Evolutionary conservation across 2,113 vertebrate genomes (phyloP), one percentile per base, ranked within the genome.

Genomic region (Poeciliopsis turrubarensis): DNA sequence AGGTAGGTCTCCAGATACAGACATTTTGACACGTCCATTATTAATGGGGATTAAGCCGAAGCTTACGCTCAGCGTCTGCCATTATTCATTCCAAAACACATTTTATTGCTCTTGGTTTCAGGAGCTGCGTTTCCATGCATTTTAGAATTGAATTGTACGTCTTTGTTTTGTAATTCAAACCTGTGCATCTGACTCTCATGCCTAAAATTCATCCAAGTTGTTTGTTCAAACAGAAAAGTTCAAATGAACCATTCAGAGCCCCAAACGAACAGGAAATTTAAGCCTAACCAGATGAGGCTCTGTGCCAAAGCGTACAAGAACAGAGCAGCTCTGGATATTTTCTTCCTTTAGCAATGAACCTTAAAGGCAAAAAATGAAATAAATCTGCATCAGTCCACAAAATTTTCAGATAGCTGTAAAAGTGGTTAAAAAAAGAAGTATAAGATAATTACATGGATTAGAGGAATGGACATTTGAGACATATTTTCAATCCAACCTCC

Each of bases 321-420:
- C 44, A 47, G 44, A 47, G 17, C 44, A 5, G 14, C 5, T 17
- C 44, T 47, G 14, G 44, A 5, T 7, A 47, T 47, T 47, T 47
- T 47, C 39, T 47, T 47, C 15, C 14, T 47, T 7, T 44, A 70
- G 66, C 76, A 81, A 82, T 77, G 80, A 74, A 78, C 60, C 72
- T 82, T 62, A 70, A 67, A 60, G 78, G 62, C 14, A 34, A 66
- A 39, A 37, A 41, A 41, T 25, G 10, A 34, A 34, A 34, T 10
- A 6, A 30, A 27, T 25, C 1, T 54, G 68, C 11, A 29, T n/a
- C 6, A 9, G 47, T 12, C 9, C 17, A 31, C 19, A 57, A 3
- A 19, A 32, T 5, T 54, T 12, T 10, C 4, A 12, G 37, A 22
- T 32, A 6, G 17, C 10, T 12, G 54, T 31, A 51, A 31, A 75